phyloP scores from a whole-genome alignment of 2,113 vertebrate genomes.

The Redunca redunca region DNA sequence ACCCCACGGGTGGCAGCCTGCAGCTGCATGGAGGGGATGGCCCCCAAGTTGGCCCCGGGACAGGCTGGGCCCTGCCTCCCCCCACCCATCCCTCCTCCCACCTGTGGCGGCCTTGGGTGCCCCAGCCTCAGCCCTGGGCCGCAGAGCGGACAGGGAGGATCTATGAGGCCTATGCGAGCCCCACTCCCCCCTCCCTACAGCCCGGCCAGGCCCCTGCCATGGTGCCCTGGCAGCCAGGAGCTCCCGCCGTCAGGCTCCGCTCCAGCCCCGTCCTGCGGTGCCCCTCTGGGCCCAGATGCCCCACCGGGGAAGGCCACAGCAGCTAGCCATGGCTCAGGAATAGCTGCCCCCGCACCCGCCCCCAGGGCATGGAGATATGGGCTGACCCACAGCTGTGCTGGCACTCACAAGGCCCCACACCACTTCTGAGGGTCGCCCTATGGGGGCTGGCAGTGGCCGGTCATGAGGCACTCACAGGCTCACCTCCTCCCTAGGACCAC shows the following conservation, averaged over 20 bases:
- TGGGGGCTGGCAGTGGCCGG: not conserved
- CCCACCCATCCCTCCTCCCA: no score
- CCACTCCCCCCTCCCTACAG: not conserved
- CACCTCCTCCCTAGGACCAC: not conserved
- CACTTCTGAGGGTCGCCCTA: not conserved
- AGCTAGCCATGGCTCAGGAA: not conserved
- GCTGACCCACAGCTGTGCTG: not conserved
- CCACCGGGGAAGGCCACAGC: not conserved
- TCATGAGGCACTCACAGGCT: no score
- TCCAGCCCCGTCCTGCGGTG: not conserved
- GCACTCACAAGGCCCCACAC: not conserved
- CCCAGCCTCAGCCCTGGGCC: not conserved
- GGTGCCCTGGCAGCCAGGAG: not conserved
- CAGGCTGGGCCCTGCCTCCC: not conserved
- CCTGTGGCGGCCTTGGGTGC: not conserved
- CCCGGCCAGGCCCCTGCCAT: not conserved
- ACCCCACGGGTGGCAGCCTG: not conserved
- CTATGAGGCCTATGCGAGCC: not conserved
- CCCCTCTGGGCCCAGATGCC: not conserved
- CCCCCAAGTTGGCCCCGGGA: fast-evolving
- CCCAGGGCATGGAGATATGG: not conserved
- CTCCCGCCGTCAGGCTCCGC: fast-evolving
- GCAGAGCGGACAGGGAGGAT: not conserved
- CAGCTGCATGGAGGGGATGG: no score
- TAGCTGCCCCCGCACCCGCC: fast-evolving